phyloP scores from a whole-genome alignment of 2,888 invertebrate genomes.

The Malthinus seriepunctatus region DNA sequence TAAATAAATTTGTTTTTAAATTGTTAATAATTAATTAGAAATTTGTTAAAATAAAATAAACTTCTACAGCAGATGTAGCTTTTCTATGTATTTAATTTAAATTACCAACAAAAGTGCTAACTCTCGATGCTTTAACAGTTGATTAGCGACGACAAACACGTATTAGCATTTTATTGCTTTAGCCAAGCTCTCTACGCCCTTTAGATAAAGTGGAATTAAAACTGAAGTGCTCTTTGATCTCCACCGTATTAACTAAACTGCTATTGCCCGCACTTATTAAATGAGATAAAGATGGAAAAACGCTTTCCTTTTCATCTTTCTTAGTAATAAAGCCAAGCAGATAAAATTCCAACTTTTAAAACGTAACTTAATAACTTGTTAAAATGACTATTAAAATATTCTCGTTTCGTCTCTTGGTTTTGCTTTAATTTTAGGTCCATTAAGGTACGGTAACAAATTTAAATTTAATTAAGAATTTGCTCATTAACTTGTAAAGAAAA shows the following conservation, averaged over 20 bases:
- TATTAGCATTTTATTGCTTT: conserved; percentile 73
- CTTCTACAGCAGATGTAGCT: background rate
- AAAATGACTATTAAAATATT: conserved; percentile 48
- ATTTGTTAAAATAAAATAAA: too few species aligned
- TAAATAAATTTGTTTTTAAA: too few species aligned
- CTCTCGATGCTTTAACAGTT: conserved; percentile 50
- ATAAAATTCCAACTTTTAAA: conserved; percentile 37
- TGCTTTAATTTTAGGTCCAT: conserved; percentile 47
- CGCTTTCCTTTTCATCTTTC: conserved; percentile 28
- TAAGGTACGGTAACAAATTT: conserved; percentile 46
- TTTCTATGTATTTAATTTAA: conserved; percentile 5
- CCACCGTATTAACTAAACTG: conserved; percentile 55
- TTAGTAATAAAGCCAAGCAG: conserved; percentile 1
- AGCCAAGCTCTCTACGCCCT: conserved; percentile 56
- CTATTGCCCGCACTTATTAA: conserved; percentile 55
- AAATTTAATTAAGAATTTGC: conserved; percentile 42
- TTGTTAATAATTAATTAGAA: too few species aligned
- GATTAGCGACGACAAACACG: conserved; percentile 70
- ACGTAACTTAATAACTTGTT: conserved; percentile 48
- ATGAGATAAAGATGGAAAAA: conserved; percentile 46
- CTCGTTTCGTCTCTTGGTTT: conserved; percentile 44
- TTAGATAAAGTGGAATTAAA: conserved; percentile 63
- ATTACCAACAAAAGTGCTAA: conserved; percentile 25
- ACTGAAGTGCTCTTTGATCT: conserved; percentile 60
- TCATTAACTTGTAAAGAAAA: conserved; percentile 18